Evolutionary conservation across 2,113 vertebrate genomes (phyloP), one percentile per base, ranked within the genome.

Genomic region (Hepsetus odoe): DNA sequence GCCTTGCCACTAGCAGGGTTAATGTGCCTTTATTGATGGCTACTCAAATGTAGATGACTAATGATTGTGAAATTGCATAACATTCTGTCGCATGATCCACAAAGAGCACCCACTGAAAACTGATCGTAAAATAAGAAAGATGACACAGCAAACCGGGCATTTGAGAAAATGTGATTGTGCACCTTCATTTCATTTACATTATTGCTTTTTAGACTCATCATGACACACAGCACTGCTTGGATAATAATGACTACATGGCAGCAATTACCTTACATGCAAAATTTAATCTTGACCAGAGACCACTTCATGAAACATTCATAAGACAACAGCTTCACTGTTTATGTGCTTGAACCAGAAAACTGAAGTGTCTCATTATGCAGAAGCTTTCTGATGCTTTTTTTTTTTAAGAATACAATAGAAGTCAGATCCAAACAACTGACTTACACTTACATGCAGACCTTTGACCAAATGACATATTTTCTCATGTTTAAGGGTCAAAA

Each of bases 11-110:
- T 20, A 49, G 16, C 30, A 33, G 59, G 30, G 30, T 32, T 33
- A 62, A 33, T 62, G 14, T 62, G 59, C 20, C 14, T 30, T 7
- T 62, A 62, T 18, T 62, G 59, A 62, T 62, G 59, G 59, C 28
- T 62, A 16, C 33, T 28, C 30, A 30, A 24, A 30, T 30, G 56
- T 59, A 5, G 28, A 20, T 28, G 56, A 30, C 12, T 30, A 32
- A 62, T 33, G 59, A 55, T 55, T 24, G n/a, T 9, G 51, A 32
- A 62, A 62, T 62, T 32, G 14, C 59, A 33, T 32, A 62, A 62
- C 59, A n/a, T 53, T 22, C 49, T 62, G 59, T 62, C 18, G 5
- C 59, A 8, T 62, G 28, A 62, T 32, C 16, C 59, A 62, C 28
- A 18, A 7, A 33, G 26, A 62, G 59, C 12, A 33, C 16, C 3